Evolutionary conservation across 2,888 invertebrate species (phyloP).

Genomic region (Mesorhabditis spiculigera): DNA sequence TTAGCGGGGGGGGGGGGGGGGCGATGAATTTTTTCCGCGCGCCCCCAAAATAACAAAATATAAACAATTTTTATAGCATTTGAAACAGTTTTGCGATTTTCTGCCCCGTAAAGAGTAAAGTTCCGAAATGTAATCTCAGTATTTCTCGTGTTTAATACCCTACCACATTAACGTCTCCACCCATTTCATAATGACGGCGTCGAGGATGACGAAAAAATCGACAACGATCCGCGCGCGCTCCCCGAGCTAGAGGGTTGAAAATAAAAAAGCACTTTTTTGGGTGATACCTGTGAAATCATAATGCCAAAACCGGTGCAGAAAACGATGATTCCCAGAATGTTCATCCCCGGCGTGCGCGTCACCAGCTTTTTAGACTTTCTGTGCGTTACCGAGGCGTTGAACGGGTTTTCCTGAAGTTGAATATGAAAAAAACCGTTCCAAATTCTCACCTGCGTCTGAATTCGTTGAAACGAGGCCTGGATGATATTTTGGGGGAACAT

Average conservation of each 20-base stretch:
- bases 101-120: background rate
- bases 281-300: constrained; percentile 78
- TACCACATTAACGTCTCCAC: constrained; percentile 55
- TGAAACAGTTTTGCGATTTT: background rate
- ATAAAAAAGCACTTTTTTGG: constrained; percentile 27
- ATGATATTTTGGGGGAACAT: constrained; percentile 88
- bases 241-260: constrained; percentile 65
- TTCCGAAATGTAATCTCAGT: too few relatives aligned
- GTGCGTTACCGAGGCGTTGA: constrained; percentile 21
- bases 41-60: too few relatives aligned
- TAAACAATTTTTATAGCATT: too few relatives aligned
- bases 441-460: constrained; percentile 37
- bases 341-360: constrained; percentile 61
- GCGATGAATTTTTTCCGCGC: too few relatives aligned
- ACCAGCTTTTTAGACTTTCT: constrained; percentile 25
- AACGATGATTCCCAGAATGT: constrained; percentile 77
- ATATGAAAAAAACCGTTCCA: too few relatives aligned
- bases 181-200: constrained; percentile 80
- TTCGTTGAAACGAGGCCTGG: constrained; percentile 68
- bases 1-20: too few relatives aligned
- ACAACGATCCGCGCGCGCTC: constrained; percentile 63
- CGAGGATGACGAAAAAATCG: constrained; percentile 82
- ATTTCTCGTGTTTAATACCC: too few relatives aligned
- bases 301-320: constrained; percentile 88
- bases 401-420: constrained; percentile 29